Conservation (phyloP, 2,113 vertebrate genomes). For the Puffinus mauretanicus region DNA sequence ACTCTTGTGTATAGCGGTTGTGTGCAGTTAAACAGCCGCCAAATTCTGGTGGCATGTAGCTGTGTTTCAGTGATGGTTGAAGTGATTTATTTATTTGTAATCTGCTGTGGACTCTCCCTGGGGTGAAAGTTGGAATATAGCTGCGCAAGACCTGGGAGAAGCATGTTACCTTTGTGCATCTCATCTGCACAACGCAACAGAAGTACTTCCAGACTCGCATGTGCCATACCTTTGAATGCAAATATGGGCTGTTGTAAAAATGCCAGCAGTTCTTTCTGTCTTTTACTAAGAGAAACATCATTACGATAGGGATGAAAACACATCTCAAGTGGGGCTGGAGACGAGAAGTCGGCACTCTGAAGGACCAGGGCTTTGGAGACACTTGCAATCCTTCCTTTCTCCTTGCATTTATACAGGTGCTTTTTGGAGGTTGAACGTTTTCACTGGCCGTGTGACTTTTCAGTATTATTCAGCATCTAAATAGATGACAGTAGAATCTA, state of each 20-base stretch:
- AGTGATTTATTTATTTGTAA: neutral
- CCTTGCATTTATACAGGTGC: neutral
- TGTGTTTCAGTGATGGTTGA: neutral
- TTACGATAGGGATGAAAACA: neutral
- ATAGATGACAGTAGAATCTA: neutral
- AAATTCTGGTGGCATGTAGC: neutral
- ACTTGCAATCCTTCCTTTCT: neutral
- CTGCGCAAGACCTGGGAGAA: neutral
- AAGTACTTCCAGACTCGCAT: neutral
- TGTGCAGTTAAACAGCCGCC: neutral
- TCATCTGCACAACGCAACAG: neutral
- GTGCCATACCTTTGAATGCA: rapidly evolving
- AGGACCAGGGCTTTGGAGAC: neutral
- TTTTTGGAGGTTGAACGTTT: neutral
- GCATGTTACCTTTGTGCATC: neutral
- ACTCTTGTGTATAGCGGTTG: neutral
- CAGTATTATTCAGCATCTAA: neutral
- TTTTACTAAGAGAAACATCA: neutral
- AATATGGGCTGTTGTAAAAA: neutral
- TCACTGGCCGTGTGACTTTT: neutral
- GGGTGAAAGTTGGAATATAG: neutral
- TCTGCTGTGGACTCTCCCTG: neutral
- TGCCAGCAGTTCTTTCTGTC: neutral
- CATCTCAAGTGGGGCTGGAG: neutral
- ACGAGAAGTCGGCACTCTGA: neutral